Evolutionary conservation across 2,113 vertebrate genomes (phyloP).

Genomic region (Corythaixoides concolor): DNA sequence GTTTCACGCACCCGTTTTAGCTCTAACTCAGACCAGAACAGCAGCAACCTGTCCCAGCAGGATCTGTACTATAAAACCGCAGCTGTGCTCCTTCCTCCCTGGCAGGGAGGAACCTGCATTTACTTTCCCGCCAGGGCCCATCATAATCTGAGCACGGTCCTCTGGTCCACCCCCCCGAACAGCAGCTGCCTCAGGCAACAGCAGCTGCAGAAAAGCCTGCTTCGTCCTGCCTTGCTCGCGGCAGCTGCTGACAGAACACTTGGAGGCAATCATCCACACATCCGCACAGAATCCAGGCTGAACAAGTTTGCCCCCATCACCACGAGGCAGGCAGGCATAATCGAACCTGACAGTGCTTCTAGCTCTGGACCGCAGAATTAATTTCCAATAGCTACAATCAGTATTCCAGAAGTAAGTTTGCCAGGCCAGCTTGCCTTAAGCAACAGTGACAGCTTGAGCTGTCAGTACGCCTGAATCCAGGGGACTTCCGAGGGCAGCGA

Average conservation of each 20-base stretch:
- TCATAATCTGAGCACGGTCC: background rate
- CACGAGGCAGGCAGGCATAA: background rate
- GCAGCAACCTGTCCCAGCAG: background rate
- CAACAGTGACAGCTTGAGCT: background rate
- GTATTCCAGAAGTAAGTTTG: background rate
- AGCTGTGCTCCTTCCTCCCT: background rate
- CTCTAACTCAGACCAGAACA: background rate
- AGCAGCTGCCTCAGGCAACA: background rate
- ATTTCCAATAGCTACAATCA: background rate
- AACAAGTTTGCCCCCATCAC: background rate
- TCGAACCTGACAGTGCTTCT: background rate
- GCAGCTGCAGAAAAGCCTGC: background rate
- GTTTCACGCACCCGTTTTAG: background rate
- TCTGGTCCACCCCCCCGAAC: background rate
- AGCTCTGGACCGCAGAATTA: background rate
- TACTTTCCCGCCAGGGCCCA: background rate
- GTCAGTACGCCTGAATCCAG: background rate
- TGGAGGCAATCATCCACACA: background rate
- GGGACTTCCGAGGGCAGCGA: background rate
- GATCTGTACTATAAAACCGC: background rate
- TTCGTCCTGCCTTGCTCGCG: background rate
- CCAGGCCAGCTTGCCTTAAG: background rate
- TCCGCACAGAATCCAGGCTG: background rate
- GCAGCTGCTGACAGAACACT: background rate
- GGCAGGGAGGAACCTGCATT: background rate